Evolutionary conservation across 2,888 invertebrate genomes (phyloP).

Genomic region (Harpagoxenus sublaevis): DNA sequence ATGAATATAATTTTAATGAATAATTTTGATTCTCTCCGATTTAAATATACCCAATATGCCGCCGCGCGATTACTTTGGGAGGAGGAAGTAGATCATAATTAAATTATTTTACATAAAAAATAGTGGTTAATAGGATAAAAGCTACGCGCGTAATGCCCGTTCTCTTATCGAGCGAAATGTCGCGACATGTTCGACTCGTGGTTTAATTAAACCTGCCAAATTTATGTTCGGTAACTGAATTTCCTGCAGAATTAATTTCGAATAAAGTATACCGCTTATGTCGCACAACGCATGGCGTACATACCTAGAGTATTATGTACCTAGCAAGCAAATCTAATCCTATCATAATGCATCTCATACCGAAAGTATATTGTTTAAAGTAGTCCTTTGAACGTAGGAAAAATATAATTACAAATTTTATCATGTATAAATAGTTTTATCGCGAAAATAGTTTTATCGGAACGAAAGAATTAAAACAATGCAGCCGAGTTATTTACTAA

Average conservation of each 20-base stretch:
- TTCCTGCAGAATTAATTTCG: constrained; percentile 49
- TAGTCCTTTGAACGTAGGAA: background rate
- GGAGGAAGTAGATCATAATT: background rate
- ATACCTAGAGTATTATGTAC: background rate
- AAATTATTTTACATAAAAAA: constrained; percentile 16
- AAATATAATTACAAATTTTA: background rate
- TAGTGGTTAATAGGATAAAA: constrained; percentile 29
- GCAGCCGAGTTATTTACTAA: background rate
- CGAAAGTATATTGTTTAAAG: background rate
- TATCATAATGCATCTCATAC: background rate
- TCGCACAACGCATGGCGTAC: background rate
- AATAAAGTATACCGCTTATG: constrained; percentile 47
- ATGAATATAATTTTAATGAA: background rate
- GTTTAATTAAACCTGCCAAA: constrained; percentile 56
- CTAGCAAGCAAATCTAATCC: constrained; percentile 20
- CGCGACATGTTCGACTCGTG: constrained; percentile 35
- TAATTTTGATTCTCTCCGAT: background rate
- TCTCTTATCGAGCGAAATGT: constrained; percentile 39
- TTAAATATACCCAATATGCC: background rate
- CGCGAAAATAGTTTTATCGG: background rate
- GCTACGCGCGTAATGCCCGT: background rate
- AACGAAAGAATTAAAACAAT: background rate
- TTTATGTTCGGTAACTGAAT: constrained; percentile 48
- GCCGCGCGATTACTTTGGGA: background rate
- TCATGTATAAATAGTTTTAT: background rate